Evolutionary conservation across 2,797 vertebrate genomes (phyloP).

Genomic region (Danio aesculapii): DNA sequence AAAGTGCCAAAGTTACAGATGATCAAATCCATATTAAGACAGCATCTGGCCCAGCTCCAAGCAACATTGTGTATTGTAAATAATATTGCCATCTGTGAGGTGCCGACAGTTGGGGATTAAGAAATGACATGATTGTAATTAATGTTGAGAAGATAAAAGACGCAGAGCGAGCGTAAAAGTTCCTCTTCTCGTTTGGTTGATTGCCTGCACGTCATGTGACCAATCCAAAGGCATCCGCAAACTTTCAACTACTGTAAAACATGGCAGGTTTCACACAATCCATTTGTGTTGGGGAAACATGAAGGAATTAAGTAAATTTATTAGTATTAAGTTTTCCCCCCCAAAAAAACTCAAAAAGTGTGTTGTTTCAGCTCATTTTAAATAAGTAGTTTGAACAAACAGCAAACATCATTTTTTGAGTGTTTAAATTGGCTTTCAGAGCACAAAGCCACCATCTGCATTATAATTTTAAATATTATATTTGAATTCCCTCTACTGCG

Average conservation of each 20-base stretch:
- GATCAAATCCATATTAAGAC: constrained; percentile 75
- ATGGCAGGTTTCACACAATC: too few relatives aligned
- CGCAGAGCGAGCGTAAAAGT: constrained; percentile 67
- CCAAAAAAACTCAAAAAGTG: too few relatives aligned
- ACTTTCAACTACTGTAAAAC: background rate
- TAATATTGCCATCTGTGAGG: constrained; percentile 79
- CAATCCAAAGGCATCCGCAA: constrained; percentile 32
- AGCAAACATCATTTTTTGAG: too few relatives aligned
- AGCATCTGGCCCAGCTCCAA: constrained; percentile 74
- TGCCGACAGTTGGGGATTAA: constrained; percentile 69
- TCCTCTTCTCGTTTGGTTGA: constrained; percentile 47
- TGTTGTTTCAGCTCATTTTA: too few relatives aligned
- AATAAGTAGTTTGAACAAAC: too few relatives aligned
- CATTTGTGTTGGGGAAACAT: too few relatives aligned
- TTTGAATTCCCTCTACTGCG: too few relatives aligned
- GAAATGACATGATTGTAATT: constrained; percentile 66
- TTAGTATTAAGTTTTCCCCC: too few relatives aligned
- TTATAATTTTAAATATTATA: background rate
- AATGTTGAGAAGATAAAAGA: constrained; percentile 70
- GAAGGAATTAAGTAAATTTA: too few relatives aligned
- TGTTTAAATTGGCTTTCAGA: background rate
- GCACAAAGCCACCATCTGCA: background rate
- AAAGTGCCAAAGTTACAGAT: constrained; percentile 76
- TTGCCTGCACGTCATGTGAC: constrained; percentile 21
- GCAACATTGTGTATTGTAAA: constrained; percentile 71